These are phyloP conservation scores for Clarias fuscus DNA, from an alignment of 2,797 vertebrate genomes.

Conservation along the genomic window DNA sequence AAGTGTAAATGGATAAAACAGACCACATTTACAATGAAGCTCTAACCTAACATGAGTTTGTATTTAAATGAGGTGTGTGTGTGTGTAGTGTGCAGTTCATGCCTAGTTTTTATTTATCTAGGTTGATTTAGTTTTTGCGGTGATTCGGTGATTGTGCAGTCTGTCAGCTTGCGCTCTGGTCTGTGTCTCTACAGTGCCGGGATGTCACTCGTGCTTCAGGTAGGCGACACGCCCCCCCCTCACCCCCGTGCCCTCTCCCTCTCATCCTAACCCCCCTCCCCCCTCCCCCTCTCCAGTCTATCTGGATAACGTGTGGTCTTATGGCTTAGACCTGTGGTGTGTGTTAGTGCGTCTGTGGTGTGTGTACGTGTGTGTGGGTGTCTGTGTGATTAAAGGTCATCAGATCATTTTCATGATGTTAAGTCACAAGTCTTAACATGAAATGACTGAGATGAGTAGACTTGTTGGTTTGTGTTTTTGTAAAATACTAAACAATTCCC, in stretches of 20 bases:
- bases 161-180: conserved; percentile 62
- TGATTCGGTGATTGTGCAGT: conserved; percentile 29
- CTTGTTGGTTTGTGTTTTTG: conserved; percentile 50
- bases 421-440: conserved; percentile 54
- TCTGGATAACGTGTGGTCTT: conserved; percentile 48
- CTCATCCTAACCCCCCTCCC: conserved; percentile 47
- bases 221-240: conserved; percentile 51
- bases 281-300: conserved; percentile 42
- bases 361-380: conserved; percentile 46
- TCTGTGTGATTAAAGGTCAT: conserved; percentile 43
- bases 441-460: conserved; percentile 53
- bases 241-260: conserved; percentile 22
- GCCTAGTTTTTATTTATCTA: conserved; percentile 15
- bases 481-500: conserved; percentile 41
- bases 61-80: background rate
- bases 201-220: conserved; percentile 61
- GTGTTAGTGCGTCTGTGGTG: conserved; percentile 20
- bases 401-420: conserved; percentile 58
- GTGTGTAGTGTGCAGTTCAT: background rate
- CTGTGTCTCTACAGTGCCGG: conserved; percentile 60
- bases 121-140: conserved; percentile 28
- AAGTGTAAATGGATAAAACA: background rate
- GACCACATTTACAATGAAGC: background rate
- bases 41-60: background rate
- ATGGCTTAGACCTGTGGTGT: conserved; percentile 49